phyloP scores from a whole-genome alignment of 2,888 invertebrate genomes.

The Tinea pellionella region DNA sequence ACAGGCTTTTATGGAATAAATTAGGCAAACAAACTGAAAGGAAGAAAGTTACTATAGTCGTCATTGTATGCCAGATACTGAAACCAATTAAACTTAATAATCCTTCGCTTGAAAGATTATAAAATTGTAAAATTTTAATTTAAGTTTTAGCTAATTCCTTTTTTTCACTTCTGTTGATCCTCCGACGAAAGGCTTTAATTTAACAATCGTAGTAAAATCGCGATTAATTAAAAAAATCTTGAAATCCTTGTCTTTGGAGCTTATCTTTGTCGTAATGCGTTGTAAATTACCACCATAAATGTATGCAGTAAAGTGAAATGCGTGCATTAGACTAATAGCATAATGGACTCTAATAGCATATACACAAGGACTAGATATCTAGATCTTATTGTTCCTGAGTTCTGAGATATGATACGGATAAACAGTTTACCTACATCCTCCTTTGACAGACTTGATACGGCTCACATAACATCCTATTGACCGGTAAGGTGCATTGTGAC shows the following conservation, averaged over 20 bases:
- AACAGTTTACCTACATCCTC: background rate
- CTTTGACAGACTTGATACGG: background rate
- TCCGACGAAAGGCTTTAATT: too few species aligned
- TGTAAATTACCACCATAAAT: too few species aligned
- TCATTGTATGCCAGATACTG: conserved; percentile 35
- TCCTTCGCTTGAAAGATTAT: conserved; percentile 34
- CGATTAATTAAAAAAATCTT: too few species aligned
- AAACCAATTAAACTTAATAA: conserved; percentile 64
- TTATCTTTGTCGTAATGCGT: too few species aligned
- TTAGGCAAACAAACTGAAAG: conserved; percentile 26
- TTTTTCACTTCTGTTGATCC: background rate
- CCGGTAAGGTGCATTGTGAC: background rate
- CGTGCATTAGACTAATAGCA: too few species aligned
- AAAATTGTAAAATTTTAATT: conserved; percentile 38
- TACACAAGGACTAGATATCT: background rate
- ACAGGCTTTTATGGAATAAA: conserved; percentile 21
- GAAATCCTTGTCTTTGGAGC: too few species aligned
- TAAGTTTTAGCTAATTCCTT: conserved; percentile 16
- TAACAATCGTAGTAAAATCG: too few species aligned
- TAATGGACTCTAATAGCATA: too few species aligned
- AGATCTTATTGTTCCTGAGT: background rate
- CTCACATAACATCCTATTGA: background rate
- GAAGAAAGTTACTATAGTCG: conserved; percentile 35
- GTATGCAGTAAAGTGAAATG: too few species aligned
- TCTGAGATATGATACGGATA: background rate